Conservation (phyloP, 2,113 vertebrate genomes). For the Mungos mungo region DNA sequence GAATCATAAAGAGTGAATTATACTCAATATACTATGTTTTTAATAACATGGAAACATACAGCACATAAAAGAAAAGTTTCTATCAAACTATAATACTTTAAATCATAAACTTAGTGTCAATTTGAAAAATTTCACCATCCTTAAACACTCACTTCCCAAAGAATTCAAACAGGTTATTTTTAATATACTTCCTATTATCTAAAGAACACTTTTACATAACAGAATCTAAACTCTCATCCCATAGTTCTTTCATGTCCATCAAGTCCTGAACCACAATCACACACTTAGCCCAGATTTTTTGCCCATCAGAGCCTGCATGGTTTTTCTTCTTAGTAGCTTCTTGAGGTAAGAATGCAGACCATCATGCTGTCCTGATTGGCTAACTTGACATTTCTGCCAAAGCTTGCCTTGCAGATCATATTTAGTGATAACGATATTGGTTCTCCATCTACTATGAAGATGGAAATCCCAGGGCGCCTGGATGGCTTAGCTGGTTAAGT, state of each 20-base stretch:
- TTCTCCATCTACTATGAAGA: not conserved
- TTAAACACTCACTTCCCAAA: not conserved
- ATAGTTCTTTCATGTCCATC: not conserved
- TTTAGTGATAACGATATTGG: not conserved
- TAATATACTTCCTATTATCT: not conserved
- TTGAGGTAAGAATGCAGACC: not conserved
- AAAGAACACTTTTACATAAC: not conserved
- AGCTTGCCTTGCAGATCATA: not conserved
- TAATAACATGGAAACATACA: not conserved
- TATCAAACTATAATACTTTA: not conserved
- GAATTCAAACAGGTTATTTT: not conserved
- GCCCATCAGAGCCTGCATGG: not conserved
- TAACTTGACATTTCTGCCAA: not conserved
- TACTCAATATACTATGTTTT: not conserved
- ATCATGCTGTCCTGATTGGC: not conserved
- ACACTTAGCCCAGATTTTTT: not conserved
- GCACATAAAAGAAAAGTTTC: not conserved
- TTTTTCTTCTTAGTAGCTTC: not conserved
- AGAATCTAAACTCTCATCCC: not conserved
- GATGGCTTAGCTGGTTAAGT: too few species aligned
- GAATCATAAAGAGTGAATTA: not conserved
- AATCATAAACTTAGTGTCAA: not conserved
- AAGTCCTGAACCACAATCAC: not conserved
- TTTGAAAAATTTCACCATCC: not conserved
- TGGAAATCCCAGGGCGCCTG: not conserved